Evolutionary conservation across 2,888 invertebrate species (phyloP).

Genomic region (Timema podura): DNA sequence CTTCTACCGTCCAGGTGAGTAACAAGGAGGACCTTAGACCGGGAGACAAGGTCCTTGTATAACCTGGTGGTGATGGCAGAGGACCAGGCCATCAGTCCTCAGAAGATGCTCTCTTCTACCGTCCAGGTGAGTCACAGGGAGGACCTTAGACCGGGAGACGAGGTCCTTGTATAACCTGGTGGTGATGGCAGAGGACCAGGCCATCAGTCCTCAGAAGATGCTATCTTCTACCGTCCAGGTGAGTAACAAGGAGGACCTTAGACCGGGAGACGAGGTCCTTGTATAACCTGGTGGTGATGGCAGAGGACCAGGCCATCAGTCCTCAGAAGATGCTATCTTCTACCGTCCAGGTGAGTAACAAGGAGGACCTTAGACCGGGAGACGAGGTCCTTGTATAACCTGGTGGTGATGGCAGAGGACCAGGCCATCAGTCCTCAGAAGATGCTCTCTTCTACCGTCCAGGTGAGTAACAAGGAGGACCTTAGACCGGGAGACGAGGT

Average conservation of each 20-base stretch:
- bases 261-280: slow-evolving; percentile 78
- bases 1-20: slow-evolving; percentile 79
- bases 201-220: slow-evolving; percentile 64
- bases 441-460: slow-evolving; percentile 77
- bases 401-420: slow-evolving; percentile 83
- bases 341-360: slow-evolving; percentile 76
- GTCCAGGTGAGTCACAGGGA: slow-evolving; percentile 74
- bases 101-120: slow-evolving; percentile 74
- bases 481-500: slow-evolving; percentile 79
- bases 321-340: slow-evolving; percentile 74
- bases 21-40: slow-evolving; percentile 66
- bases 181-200: slow-evolving; percentile 82
- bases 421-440: slow-evolving; percentile 69
- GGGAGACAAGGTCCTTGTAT: slow-evolving; percentile 77
- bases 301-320: slow-evolving; percentile 74
- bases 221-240: slow-evolving; percentile 86
- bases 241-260: slow-evolving; percentile 56
- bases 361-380: slow-evolving; percentile 77
- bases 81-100: slow-evolving; percentile 72
- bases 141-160: slow-evolving; percentile 76
- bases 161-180: slow-evolving; percentile 77
- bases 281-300: slow-evolving; percentile 82
- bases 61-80: slow-evolving; percentile 81
- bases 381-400: slow-evolving; percentile 71
- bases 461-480: slow-evolving; percentile 62